These are phyloP conservation scores for Leucophenga montana DNA, from an alignment of 2,888 invertebrate species.

Conservation along the genomic window DNA sequence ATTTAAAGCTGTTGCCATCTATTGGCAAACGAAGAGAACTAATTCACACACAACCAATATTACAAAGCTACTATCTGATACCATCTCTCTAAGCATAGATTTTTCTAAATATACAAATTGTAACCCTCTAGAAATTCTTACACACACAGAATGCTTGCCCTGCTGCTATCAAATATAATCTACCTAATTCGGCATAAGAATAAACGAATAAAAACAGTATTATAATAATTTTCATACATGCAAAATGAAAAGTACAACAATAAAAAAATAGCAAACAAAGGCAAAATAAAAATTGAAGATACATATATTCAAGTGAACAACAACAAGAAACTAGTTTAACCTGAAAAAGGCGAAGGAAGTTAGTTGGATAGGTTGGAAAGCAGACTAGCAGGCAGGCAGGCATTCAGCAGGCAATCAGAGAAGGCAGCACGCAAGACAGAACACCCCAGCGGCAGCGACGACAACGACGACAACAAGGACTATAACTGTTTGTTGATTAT, in stretches of 20 bases:
- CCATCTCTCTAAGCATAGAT: too few species aligned
- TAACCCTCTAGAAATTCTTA: too few species aligned
- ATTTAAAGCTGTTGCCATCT: too few species aligned
- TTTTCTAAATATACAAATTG: too few species aligned
- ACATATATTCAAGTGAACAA: constrained; percentile 1
- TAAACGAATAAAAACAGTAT: background rate
- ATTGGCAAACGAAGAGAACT: too few species aligned
- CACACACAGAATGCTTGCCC: too few species aligned
- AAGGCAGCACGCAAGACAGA: background rate
- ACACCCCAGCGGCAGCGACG: constrained; percentile 5
- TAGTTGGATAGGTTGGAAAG: too few species aligned
- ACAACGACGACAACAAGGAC: background rate
- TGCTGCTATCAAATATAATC: too few species aligned
- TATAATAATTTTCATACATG: constrained; percentile 6
- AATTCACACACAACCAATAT: too few species aligned
- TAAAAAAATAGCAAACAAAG: background rate
- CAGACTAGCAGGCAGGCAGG: background rate
- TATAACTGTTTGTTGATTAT: constrained; percentile 31
- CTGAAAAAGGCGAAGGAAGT: constrained; percentile 15
- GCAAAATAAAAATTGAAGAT: background rate
- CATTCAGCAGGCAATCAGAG: too few species aligned
- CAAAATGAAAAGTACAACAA: background rate
- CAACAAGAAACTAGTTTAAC: constrained; percentile 26
- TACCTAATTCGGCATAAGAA: background rate
- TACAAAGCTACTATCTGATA: too few species aligned